A percentile compares a stretch with the other conserved stretches of the same genome.
Conservation (phyloP, 2,797 vertebrate genomes). For the Cirrhinus molitorella region DNA sequence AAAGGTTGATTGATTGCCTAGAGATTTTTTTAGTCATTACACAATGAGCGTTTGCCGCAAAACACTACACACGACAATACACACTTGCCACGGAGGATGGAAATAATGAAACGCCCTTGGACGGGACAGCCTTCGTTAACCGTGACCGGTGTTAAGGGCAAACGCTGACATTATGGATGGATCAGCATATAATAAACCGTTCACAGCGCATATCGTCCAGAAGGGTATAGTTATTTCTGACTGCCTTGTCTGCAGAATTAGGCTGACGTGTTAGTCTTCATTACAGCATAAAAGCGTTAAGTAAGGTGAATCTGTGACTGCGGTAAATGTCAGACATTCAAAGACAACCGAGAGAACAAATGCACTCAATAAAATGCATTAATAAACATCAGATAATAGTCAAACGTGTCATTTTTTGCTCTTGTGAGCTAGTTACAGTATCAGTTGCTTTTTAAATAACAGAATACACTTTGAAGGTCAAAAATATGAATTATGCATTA, state of each 20-base stretch:
- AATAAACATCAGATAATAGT: not conserved
- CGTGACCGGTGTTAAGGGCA: slow-evolving; percentile 60
- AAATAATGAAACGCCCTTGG: slow-evolving; percentile 74
- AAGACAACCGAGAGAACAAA: not conserved
- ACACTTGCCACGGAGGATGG: slow-evolving; percentile 71
- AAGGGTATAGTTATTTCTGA: not conserved
- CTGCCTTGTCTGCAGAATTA: not conserved
- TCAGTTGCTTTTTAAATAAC: not conserved
- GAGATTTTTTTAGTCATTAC: slow-evolving; percentile 74
- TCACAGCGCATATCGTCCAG: not conserved
- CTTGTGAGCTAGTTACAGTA: not conserved
- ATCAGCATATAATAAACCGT: slow-evolving; percentile 35
- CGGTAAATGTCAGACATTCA: slow-evolving; percentile 4
- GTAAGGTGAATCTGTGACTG: not conserved
- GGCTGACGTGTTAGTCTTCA: not conserved
- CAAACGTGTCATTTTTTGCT: not conserved
- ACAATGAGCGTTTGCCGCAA: slow-evolving; percentile 66
- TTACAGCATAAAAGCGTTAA: not conserved
- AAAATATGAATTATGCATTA: slow-evolving; percentile 18
- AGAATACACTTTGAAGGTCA: not conserved
- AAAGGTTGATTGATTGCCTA: slow-evolving; percentile 83
- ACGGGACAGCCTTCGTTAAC: slow-evolving; percentile 58
- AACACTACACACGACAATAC: slow-evolving; percentile 71
- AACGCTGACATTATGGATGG: slow-evolving; percentile 42
- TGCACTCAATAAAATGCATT: slow-evolving; percentile 3